Percentiles rank a stretch among this genome's conserved stretches.
These are phyloP conservation scores for Hippocampus barbouri DNA, from an alignment of 2,113 vertebrate species.

Conservation along the genomic window DNA sequence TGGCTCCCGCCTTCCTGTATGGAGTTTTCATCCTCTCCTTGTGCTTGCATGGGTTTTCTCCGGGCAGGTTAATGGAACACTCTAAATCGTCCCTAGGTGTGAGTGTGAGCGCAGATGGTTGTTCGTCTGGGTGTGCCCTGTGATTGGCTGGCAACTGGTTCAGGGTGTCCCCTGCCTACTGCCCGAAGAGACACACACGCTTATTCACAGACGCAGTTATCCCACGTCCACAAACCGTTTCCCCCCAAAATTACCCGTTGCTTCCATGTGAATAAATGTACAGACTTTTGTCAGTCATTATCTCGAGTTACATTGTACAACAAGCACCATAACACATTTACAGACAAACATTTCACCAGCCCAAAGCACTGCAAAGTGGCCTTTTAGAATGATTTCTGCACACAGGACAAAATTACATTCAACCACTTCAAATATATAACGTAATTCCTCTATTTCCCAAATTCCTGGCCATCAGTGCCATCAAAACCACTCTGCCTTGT, in stretches of 20 bases:
- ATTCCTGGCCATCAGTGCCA: slow-evolving; percentile 46
- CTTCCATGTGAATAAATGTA: slow-evolving; percentile 25
- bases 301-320: slow-evolving; percentile 39
- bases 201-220: too few species aligned
- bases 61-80: too few species aligned
- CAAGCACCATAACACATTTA: slow-evolving; percentile 33
- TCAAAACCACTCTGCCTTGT: slow-evolving; percentile 47
- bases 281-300: slow-evolving; percentile 35
- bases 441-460: slow-evolving; percentile 57
- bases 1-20: too few species aligned
- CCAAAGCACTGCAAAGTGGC: slow-evolving; percentile 47
- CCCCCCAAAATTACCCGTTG: background rate
- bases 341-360: slow-evolving; percentile 29
- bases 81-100: too few species aligned
- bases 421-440: slow-evolving; percentile 51
- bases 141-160: too few species aligned
- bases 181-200: too few species aligned
- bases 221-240: background rate
- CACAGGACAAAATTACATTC: slow-evolving; percentile 53
- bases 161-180: too few species aligned
- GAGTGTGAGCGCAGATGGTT: too few species aligned
- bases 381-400: slow-evolving; percentile 38
- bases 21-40: too few species aligned
- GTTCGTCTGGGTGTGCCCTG: too few species aligned
- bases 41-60: too few species aligned